These are phyloP conservation scores for Coccyzus lansbergi DNA, from an alignment of 2,797 vertebrate species.

Conservation along the genomic window DNA sequence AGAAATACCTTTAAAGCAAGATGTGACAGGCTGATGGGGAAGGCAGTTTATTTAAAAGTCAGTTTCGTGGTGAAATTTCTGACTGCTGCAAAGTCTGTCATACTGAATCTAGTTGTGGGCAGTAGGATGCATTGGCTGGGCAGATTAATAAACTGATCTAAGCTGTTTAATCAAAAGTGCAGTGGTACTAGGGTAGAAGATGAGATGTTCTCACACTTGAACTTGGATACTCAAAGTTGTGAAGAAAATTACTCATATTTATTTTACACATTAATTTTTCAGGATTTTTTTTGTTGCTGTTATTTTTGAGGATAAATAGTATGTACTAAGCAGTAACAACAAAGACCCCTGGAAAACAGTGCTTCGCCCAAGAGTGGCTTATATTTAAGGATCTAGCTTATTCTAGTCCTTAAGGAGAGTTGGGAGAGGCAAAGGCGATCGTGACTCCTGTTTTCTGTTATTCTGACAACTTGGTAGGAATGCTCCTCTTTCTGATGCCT, in stretches of 20 bases:
- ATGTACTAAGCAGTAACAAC: neutral
- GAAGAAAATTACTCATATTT: neutral
- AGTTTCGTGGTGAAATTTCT: conserved; percentile 38
- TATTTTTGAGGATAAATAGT: neutral
- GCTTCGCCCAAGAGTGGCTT: neutral
- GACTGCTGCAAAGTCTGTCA: neutral
- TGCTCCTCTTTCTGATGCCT: neutral
- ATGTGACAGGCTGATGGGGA: conserved; percentile 63
- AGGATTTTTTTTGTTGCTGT: neutral
- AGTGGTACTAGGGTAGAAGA: neutral
- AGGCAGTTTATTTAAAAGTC: conserved; percentile 70
- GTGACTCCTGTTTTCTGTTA: neutral
- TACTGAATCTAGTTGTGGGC: neutral
- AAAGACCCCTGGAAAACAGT: neutral
- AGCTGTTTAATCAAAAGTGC: neutral
- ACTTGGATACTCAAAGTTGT: neutral
- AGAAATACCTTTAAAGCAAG: conserved; percentile 74
- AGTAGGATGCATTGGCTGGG: neutral
- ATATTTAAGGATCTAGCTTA: neutral
- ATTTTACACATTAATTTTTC: neutral
- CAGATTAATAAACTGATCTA: neutral
- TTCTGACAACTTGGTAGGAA: neutral
- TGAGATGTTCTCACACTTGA: neutral
- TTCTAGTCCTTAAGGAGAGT: neutral
- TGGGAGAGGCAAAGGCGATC: neutral